Evolutionary conservation across 1,140 invertebrate genomes (phyloP).

Genomic region (Drosophila albomicans): DNA sequence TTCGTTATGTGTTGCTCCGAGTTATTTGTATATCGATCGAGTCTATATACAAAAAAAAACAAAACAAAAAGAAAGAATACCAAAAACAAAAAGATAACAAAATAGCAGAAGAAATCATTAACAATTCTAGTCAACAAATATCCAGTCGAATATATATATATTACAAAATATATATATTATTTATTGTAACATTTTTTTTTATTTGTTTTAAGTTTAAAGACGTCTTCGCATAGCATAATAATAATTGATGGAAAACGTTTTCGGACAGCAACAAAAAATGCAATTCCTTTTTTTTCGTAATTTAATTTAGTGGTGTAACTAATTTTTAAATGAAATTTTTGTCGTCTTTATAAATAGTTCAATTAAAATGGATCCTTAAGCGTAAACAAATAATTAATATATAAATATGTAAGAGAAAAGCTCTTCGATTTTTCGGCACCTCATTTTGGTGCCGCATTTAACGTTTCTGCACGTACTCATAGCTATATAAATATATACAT

Average conservation of each 20-base stretch:
- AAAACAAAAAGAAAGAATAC: slow-evolving; percentile 8
- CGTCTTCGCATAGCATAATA: slow-evolving; percentile 38
- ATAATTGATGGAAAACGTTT: slow-evolving; percentile 26
- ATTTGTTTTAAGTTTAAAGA: slow-evolving; percentile 18
- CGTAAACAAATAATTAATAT: not conserved
- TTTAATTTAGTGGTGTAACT: slow-evolving; percentile 8
- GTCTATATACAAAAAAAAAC: slow-evolving; percentile 24
- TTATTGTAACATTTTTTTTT: slow-evolving; percentile 13
- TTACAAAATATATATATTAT: slow-evolving; percentile 17
- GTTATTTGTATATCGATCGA: slow-evolving; percentile 31
- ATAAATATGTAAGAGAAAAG: slow-evolving; percentile 2
- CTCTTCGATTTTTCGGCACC: slow-evolving; percentile 19
- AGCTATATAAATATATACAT: slow-evolving; percentile 9
- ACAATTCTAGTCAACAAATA: slow-evolving; percentile 43
- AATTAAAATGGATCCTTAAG: slow-evolving; percentile 25
- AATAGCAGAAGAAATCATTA: not conserved
- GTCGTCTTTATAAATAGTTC: slow-evolving; percentile 41
- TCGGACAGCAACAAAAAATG: not conserved
- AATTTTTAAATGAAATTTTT: slow-evolving; percentile 39
- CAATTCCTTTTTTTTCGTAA: slow-evolving; percentile 15
- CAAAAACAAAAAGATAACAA: not conserved
- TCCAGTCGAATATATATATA: slow-evolving; percentile 16
- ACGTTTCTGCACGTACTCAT: slow-evolving; percentile 32
- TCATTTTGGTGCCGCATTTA: slow-evolving; percentile 6
- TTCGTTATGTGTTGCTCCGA: slow-evolving; percentile 25